A percentile compares a stretch with the other conserved stretches of the same genome.
phyloP scores from a whole-genome alignment of 2,888 invertebrate species.

The Aspidiotus rigidus region DNA sequence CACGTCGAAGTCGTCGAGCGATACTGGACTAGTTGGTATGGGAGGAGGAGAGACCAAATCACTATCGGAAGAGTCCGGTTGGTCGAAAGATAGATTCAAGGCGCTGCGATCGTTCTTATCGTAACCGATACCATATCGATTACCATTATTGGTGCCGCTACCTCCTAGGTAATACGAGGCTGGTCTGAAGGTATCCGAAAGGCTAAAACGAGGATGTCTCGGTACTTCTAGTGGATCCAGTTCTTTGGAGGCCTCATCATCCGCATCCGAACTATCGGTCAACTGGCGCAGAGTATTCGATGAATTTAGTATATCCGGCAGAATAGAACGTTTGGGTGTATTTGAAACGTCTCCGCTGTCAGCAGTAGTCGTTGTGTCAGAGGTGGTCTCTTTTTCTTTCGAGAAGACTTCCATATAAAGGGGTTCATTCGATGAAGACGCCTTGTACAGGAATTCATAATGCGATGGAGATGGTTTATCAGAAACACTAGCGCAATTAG shows the following conservation, averaged over 20 bases:
- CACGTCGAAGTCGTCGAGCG: constrained; percentile 57
- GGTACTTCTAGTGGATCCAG: constrained; percentile 57
- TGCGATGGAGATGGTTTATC: constrained; percentile 40
- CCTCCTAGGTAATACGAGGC: constrained; percentile 77
- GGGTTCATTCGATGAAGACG: constrained; percentile 57
- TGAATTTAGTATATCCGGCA: constrained; percentile 55
- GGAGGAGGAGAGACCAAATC: constrained; percentile 71
- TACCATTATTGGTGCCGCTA: constrained; percentile 36
- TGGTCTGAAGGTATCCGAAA: constrained; percentile 78
- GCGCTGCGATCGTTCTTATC: constrained; percentile 1
- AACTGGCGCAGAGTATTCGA: constrained; percentile 41
- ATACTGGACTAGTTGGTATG: constrained; percentile 64
- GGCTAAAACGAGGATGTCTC: constrained; percentile 66
- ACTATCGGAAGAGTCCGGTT: constrained; percentile 71
- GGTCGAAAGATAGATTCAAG: constrained; percentile 44
- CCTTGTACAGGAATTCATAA: constrained; percentile 63
- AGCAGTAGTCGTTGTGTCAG: constrained; percentile 40
- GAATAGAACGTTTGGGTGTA: constrained; percentile 33
- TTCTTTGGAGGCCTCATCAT: constrained; percentile 72
- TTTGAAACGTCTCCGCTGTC: constrained; percentile 42
- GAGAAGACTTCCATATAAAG: constrained; percentile 68
- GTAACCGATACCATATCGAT: not conserved
- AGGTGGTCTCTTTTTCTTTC: constrained; percentile 24
- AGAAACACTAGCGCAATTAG: constrained; percentile 34
- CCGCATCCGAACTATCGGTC: constrained; percentile 69